Evolutionary conservation across 1,140 invertebrate species (phyloP), one percentile per base, ranked within the genome.

Genomic region (Drosophila insularis): DNA sequence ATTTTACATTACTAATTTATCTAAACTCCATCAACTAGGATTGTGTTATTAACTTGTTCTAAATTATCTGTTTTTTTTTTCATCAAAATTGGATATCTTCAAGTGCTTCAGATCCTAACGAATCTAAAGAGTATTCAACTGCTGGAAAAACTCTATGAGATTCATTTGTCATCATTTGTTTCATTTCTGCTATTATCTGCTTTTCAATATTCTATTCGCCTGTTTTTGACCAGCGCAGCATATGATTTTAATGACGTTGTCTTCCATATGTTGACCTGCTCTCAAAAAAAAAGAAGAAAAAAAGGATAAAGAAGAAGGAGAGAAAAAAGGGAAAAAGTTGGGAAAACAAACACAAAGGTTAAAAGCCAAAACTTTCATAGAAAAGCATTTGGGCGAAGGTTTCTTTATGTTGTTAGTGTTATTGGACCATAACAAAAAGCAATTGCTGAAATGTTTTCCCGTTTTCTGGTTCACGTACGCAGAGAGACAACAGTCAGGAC

Each of bases 171-270:
- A 3, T 11, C 7, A 11, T 37, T 58, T 35, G 14, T 37, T 58
- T 19, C 23, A 37, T 58, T 37, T 14, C 32, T 14, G 17, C 10
- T 19, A 58, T 58, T 58, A 58, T 58, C 55, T 58, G 31, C 7
- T 37, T 58, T 58, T 37, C 37, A 56, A 53, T 13, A 37, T 58
- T 32, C 31, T 46, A 40, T 58, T 40, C 21, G 66, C 39, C 71
- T 56, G 74, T 73, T 78, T 78, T 74, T 78, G 74, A 74, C 68
- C 63, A 64, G 7, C 59, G 72, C 72, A 78, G 19, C 75, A 75
- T 71, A 78, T 78, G 75, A 78, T 68, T 78, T 78, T 78, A 78
- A 78, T 78, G 75, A 78, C 43, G 61, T 50, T 50, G 43, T 61
- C 53, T 71, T 58, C 60, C 14, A 58, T 37, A 19, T 56, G 54